phyloP scores from a whole-genome alignment of 2,888 invertebrate species.

The Agrochola circellaris region DNA sequence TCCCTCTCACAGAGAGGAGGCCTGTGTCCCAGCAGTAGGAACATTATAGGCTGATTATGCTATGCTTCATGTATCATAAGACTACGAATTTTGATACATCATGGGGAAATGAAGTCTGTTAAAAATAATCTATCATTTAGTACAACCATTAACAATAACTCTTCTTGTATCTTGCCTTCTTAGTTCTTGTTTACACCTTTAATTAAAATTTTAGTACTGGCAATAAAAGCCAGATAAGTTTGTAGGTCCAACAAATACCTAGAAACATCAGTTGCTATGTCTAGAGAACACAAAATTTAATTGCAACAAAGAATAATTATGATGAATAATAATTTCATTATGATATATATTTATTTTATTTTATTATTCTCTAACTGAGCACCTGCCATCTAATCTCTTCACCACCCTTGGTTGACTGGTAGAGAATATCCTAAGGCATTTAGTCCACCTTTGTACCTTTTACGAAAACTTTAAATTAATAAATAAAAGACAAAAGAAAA shows the following conservation, averaged over 20 bases:
- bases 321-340: too few relatives aligned
- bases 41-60: not conserved
- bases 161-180: not conserved
- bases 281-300: constrained; percentile 50
- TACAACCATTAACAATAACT: not conserved
- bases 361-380: too few relatives aligned
- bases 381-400: too few relatives aligned
- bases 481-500: constrained; percentile 42
- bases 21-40: not conserved
- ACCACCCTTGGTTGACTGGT: too few relatives aligned
- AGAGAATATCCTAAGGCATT: too few relatives aligned
- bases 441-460: too few relatives aligned
- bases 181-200: not conserved
- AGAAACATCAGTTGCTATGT: not conserved
- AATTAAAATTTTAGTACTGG: not conserved
- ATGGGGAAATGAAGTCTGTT: not conserved
- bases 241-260: not conserved
- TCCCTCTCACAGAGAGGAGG: not conserved
- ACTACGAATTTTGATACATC: not conserved
- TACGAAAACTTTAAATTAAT: too few relatives aligned
- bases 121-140: too few relatives aligned
- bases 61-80: too few relatives aligned
- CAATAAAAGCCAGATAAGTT: not conserved
- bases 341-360: too few relatives aligned
- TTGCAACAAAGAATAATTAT: constrained; percentile 22